A percentile compares a stretch with the other conserved stretches of the same genome.
Evolutionary conservation across 2,888 invertebrate species (phyloP).

Genomic region (Osmoderma eremita): DNA sequence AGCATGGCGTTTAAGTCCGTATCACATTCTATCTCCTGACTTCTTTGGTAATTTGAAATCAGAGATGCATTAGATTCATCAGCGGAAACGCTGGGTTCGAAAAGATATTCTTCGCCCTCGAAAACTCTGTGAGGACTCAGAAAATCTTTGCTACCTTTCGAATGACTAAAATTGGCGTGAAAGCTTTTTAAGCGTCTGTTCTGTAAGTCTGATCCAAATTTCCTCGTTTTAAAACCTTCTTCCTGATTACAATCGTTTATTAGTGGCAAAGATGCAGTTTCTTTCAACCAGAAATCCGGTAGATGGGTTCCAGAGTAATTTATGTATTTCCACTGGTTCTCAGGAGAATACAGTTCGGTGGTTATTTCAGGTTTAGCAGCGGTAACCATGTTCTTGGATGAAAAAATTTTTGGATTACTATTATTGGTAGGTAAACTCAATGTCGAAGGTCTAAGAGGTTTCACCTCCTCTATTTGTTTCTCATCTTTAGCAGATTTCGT

Average conservation of each 20-base stretch:
- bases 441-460: neutral
- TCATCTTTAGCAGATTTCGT: conserved; percentile 12
- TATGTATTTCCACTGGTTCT: conserved; percentile 22
- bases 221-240: neutral
- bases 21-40: conserved; percentile 20
- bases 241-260: conserved; percentile 15
- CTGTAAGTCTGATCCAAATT: conserved; percentile 14
- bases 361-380: conserved; percentile 4
- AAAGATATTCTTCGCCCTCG: conserved; percentile 28
- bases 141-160: neutral
- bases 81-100: conserved; percentile 11
- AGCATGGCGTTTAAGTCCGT: conserved; percentile 35
- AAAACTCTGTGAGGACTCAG: conserved; percentile 13
- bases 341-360: neutral
- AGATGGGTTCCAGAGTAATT: conserved; percentile 5
- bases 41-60: conserved; percentile 33
- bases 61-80: conserved; percentile 26
- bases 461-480: neutral
- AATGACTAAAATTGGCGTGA: neutral
- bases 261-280: conserved; percentile 32
- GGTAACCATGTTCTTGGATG: neutral
- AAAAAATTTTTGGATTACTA: conserved; percentile 13
- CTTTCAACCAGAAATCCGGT: conserved; percentile 35
- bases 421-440: neutral
- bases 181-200: conserved; percentile 1